Evolutionary conservation across 1,140 invertebrate species (phyloP).

Genomic region (Sarcophaga peregrina): DNA sequence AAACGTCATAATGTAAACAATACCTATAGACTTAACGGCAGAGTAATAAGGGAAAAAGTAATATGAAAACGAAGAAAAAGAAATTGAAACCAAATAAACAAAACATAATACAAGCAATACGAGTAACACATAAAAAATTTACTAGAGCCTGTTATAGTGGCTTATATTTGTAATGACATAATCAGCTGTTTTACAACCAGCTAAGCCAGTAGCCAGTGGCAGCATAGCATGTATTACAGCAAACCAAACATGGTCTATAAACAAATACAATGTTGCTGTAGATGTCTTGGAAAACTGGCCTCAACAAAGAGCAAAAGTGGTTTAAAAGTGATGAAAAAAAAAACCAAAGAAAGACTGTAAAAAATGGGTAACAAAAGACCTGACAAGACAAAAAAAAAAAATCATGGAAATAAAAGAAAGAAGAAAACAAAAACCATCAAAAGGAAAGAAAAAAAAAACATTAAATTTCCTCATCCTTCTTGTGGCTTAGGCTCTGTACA

Average conservation of each 20-base stretch:
- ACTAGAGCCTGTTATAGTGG: not conserved
- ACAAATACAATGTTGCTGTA: no score
- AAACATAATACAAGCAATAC: not conserved
- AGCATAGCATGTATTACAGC: no score
- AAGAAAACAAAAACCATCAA: not conserved
- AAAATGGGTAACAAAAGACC: not conserved
- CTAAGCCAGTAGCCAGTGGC: not conserved
- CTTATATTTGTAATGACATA: conserved; percentile 24
- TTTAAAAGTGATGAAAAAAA: not conserved
- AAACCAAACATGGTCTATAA: no score
- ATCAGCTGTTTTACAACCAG: conserved; percentile 24
- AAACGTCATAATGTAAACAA: no score
- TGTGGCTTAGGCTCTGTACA: not conserved
- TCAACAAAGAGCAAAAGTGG: conserved; percentile 1
- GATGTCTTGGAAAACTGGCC: not conserved
- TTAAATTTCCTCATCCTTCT: conserved; percentile 6
- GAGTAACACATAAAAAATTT: no score
- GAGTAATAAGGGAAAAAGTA: not conserved
- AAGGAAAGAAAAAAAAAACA: no score
- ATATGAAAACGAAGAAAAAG: not conserved
- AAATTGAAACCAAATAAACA: not conserved
- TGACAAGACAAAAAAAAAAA: not conserved
- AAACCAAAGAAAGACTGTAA: not conserved
- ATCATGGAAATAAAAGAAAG: not conserved
- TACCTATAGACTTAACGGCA: not conserved